phyloP scores from a whole-genome alignment of 2,113 vertebrate genomes.

The Xerus inauris region DNA sequence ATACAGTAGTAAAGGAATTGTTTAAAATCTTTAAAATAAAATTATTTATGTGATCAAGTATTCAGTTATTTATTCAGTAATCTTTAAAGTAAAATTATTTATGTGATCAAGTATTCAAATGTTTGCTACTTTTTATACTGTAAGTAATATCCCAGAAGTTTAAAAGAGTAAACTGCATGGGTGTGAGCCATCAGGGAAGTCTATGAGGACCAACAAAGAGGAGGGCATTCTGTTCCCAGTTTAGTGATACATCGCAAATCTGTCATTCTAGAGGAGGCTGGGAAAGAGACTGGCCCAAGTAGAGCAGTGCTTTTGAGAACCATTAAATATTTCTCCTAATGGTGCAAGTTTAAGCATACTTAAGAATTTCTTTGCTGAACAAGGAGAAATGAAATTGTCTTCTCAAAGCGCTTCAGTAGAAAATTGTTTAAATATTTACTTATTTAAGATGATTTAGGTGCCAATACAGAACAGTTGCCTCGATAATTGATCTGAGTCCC shows the following conservation, averaged over 20 bases:
- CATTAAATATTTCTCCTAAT: background rate
- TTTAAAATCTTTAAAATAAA: constrained; percentile 31
- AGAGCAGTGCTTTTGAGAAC: background rate
- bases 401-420: background rate
- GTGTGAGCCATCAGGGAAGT: background rate
- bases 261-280: background rate
- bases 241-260: background rate
- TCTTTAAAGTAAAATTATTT: constrained; percentile 14
- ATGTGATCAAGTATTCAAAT: background rate
- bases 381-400: background rate
- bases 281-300: background rate
- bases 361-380: background rate
- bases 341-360: background rate
- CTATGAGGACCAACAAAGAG: background rate
- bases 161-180: background rate
- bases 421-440: background rate
- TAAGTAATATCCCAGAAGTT: background rate
- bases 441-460: background rate
- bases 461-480: background rate
- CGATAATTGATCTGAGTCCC: background rate
- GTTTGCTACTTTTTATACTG: background rate
- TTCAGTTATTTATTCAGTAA: constrained; percentile 5
- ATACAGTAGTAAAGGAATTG: background rate
- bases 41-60: background rate
- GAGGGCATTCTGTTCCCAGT: background rate